Evolutionary conservation across 1,140 invertebrate species (phyloP).

Genomic region (Drosophila suzukii): DNA sequence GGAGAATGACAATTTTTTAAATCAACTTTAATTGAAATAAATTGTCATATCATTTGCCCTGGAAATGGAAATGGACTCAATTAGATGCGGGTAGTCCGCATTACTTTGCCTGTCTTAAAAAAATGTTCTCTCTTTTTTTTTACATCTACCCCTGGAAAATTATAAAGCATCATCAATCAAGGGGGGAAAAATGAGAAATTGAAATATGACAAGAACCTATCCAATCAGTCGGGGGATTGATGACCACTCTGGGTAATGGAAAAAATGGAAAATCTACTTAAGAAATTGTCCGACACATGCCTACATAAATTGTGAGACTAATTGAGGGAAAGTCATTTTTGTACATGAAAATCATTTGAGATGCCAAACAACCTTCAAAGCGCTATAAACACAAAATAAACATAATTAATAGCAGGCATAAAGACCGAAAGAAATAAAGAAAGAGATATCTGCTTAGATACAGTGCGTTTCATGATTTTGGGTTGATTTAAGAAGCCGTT

Average conservation of each 20-base stretch:
- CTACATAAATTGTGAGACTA: conserved; percentile 35
- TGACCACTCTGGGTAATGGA: conserved; percentile 43
- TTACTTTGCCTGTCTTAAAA: conserved; percentile 10
- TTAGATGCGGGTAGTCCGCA: conserved; percentile 36
- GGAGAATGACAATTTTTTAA: conserved; percentile 60
- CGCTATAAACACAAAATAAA: conserved; percentile 44
- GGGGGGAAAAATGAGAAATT: conserved; percentile 33
- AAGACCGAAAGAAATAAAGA: conserved; percentile 22
- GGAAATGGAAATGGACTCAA: conserved; percentile 48
- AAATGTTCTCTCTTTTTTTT: not conserved
- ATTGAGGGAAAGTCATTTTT: conserved; percentile 73
- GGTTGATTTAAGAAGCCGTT: not conserved
- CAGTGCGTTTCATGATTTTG: conserved; percentile 24
- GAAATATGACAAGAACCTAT: conserved; percentile 47
- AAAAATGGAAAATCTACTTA: conserved; percentile 49
- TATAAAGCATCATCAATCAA: conserved; percentile 39
- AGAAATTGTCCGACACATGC: conserved; percentile 52
- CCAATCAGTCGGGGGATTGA: conserved; percentile 32
- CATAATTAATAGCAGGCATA: conserved; percentile 50
- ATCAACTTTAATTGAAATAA: conserved; percentile 83
- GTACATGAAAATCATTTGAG: conserved; percentile 31
- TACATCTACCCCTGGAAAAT: conserved; percentile 10
- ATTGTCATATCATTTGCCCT: conserved; percentile 76
- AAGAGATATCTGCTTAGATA: conserved; percentile 4
- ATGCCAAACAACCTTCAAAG: conserved; percentile 38